Evolutionary conservation across 2,888 invertebrate genomes (phyloP).

Genomic region (Eupithecia abbreviata): DNA sequence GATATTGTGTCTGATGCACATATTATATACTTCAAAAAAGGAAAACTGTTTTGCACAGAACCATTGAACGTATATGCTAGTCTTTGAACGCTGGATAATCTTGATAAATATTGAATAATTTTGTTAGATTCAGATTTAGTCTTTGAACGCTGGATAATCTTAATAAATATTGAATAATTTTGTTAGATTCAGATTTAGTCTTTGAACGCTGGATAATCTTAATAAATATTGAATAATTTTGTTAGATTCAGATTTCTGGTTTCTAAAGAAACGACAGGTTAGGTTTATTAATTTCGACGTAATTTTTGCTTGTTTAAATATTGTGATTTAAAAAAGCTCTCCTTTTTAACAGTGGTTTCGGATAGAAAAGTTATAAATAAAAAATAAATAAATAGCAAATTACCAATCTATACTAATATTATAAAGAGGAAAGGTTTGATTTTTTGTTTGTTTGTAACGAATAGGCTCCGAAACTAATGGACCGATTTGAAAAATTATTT

Average conservation of each 20-base stretch:
- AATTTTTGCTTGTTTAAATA: no score
- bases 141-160: not conserved
- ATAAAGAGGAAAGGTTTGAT: no score
- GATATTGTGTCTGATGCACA: not conserved
- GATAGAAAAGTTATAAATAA: not conserved
- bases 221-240: not conserved
- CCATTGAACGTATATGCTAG: not conserved
- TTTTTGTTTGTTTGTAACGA: no score
- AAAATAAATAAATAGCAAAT: not conserved
- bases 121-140: no score
- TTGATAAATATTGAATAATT: not conserved
- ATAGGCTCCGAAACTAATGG: no score
- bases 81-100: not conserved
- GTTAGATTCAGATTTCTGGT: not conserved
- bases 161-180: not conserved
- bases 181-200: no score
- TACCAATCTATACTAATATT: no score
- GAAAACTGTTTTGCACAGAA: not conserved
- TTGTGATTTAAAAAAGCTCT: no score
- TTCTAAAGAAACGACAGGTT: not conserved
- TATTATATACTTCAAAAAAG: not conserved
- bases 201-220: not conserved
- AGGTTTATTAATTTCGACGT: not conserved
- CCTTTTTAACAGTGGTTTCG: no score
- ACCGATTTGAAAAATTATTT: no score